Evolutionary conservation across 37 sponge, comb jelly and placozoan species (phyloP), one percentile per base, ranked within the genome.

Genomic region (Cliona cf. orientalis): DNA sequence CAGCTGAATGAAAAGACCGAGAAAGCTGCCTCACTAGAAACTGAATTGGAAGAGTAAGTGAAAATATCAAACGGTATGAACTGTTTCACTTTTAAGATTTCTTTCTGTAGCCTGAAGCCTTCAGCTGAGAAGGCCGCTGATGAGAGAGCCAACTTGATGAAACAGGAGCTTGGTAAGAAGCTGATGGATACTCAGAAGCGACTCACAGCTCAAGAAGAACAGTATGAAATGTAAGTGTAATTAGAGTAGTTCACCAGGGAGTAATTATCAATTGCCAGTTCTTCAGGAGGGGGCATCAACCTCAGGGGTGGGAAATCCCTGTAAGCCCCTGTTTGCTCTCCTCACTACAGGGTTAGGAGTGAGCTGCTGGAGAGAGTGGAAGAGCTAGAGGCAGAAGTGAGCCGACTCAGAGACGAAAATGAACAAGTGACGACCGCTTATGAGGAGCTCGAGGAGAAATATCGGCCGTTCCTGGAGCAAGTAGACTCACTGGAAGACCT

Each of bases 401-500:
- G n/a, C 66, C 75, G 84, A 29, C 32, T 85, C 14, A 17, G 32
- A 35, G 23, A 26, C 32, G 80, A 86, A 74, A 86, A 78, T 25
- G 62, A 86, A 56, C 40, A 64, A 43, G 12, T 79, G 66, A 44
- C 63, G 37, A 46, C 28, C 28, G 86, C 73, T 9, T 79, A 85
- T 69, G 60, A 57, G 19, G 80, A 46, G 7, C 56, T 90, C 21
- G 69, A 85, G 42, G 75, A 80, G 71, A 85, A 71, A 57, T 90
- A 69, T 36, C 38, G 57, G 42, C 91, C 91, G 3, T 90, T 68
- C 0, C 42, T 76, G 77, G 85, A 81, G 22, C 86, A 88, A 60
- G 72, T 93, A 72, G 93, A 93, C 31, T 68, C 57, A 19, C 75
- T 89, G 49, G 82, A 79, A 11, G 89, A 73, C 35, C 26, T 67